These are phyloP conservation scores for Anadara kagoshimensis DNA, from an alignment of 1,140 invertebrate species.

Conservation along the genomic window DNA sequence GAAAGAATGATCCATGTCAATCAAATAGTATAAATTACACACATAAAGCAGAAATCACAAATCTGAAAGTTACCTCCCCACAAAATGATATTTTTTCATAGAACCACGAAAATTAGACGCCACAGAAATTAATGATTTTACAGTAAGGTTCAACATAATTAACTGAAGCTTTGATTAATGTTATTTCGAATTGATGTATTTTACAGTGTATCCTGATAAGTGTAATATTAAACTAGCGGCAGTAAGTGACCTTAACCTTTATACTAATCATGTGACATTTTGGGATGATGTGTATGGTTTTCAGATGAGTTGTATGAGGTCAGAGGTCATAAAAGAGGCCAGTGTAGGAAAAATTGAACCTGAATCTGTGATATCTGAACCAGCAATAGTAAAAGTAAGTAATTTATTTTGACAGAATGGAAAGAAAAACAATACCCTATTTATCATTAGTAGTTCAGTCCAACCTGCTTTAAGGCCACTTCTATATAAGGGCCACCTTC, in stretches of 20 bases:
- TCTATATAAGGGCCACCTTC: no score
- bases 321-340: conserved; percentile 63
- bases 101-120: no score
- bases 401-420: neutral
- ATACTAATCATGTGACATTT: conserved; percentile 59
- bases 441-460: neutral
- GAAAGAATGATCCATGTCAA: no score
- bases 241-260: conserved; percentile 58
- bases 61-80: no score
- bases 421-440: neutral
- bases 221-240: conserved; percentile 67
- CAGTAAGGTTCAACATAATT: no score
- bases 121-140: no score
- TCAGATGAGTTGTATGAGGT: conserved; percentile 72
- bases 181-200: conserved; percentile 19
- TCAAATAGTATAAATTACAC: no score
- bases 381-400: conserved; percentile 66
- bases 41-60: no score
- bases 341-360: conserved; percentile 60
- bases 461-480: neutral
- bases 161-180: no score
- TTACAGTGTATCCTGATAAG: conserved; percentile 68
- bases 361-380: conserved; percentile 57
- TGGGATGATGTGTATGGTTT: conserved; percentile 74
- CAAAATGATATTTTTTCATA: no score